Conservation (phyloP, 2,888 invertebrate genomes). For the Oegoconia quadripuncta region DNA sequence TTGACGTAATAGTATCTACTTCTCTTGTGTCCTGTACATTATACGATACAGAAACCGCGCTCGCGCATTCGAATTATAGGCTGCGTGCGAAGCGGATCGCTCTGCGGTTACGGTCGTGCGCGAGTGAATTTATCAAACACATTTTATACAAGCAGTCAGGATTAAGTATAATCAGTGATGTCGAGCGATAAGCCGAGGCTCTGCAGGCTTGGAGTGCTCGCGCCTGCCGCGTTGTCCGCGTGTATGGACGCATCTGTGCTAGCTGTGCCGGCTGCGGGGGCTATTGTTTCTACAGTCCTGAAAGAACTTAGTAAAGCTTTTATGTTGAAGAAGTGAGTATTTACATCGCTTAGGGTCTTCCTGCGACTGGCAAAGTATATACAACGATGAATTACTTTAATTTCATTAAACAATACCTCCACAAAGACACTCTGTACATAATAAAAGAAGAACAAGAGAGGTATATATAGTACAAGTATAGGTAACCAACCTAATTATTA, state of each 20-base stretch:
- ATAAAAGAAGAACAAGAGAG: too few species aligned
- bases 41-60: conserved; percentile 15
- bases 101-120: conserved; percentile 66
- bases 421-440: too few species aligned
- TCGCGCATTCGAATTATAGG: conserved; percentile 49
- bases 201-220: conserved; percentile 64
- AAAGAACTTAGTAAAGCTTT: conserved; percentile 73
- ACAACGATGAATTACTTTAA: background rate
- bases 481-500: too few species aligned
- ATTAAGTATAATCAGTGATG: conserved; percentile 46
- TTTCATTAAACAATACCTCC: too few species aligned
- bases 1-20: too few species aligned
- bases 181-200: conserved; percentile 54
- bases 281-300: conserved; percentile 68
- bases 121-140: conserved; percentile 16
- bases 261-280: conserved; percentile 70
- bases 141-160: conserved; percentile 24
- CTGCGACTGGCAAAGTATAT: background rate
- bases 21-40: too few species aligned
- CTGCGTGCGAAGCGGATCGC: conserved; percentile 73
- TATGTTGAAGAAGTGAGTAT: conserved; percentile 71
- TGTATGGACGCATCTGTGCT: conserved; percentile 72
- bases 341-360: background rate
- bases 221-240: conserved; percentile 66
- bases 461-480: too few species aligned